These are phyloP conservation scores for Naso thynnoides DNA, from an alignment of 2,797 vertebrate genomes.

Conservation along the genomic window DNA sequence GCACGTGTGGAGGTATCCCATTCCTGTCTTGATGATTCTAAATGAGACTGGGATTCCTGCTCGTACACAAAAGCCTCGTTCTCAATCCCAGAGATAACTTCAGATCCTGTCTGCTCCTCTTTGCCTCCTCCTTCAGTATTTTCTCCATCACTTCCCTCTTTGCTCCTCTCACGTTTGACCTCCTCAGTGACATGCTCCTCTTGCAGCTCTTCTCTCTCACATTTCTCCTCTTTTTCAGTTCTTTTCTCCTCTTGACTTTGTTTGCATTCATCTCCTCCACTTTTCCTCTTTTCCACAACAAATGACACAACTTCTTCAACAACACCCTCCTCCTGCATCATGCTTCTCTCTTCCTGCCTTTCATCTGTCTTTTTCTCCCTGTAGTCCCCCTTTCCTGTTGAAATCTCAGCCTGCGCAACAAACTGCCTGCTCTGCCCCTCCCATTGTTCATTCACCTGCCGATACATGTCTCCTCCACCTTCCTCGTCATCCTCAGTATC, in stretches of 20 bases:
- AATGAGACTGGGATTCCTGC: conserved; percentile 70
- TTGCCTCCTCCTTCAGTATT: conserved; percentile 41
- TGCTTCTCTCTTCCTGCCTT: conserved; percentile 26
- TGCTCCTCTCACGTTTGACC: conserved; percentile 20
- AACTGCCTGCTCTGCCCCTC: conserved; percentile 56
- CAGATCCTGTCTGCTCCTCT: conserved; percentile 67
- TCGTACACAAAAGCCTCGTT: conserved; percentile 87
- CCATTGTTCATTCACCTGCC: conserved; percentile 68
- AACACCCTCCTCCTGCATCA: conserved; percentile 37
- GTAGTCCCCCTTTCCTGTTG: conserved; percentile 41
- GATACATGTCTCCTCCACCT: conserved; percentile 60
- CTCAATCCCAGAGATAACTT: conserved; percentile 83
- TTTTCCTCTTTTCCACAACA: conserved; percentile 1
- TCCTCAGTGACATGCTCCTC: conserved; percentile 22
- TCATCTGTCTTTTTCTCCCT: conserved; percentile 37
- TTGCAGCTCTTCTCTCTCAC: neutral
- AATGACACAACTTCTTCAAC: conserved; percentile 3
- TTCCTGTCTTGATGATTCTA: conserved; percentile 20
- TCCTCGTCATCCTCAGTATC: conserved; percentile 28
- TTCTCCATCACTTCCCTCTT: conserved; percentile 22
- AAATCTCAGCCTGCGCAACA: conserved; percentile 39
- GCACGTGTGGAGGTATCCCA: conserved; percentile 19
- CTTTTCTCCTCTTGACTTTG: conserved; percentile 16
- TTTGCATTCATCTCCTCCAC: conserved; percentile 21
- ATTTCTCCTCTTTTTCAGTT: conserved; percentile 18